Percentiles rank a stretch among this genome's conserved stretches.
These are phyloP conservation scores for Spea bombifrons DNA, from an alignment of 2,113 vertebrate genomes.

Conservation along the genomic window DNA sequence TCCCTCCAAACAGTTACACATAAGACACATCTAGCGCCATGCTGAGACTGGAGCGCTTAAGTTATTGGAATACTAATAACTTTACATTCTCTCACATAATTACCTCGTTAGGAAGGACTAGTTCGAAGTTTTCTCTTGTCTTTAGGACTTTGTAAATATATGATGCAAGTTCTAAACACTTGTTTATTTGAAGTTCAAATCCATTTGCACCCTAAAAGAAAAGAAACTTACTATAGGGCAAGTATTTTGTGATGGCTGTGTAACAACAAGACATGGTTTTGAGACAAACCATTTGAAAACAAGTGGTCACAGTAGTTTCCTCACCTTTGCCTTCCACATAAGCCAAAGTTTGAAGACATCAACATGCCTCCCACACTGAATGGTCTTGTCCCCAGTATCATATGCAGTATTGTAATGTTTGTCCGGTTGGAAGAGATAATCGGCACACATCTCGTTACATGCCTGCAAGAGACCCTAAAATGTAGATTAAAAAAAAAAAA, in stretches of 20 bases:
- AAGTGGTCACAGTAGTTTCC: neutral
- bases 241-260: too few species aligned
- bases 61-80: too few species aligned
- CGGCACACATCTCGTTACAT: conserved; percentile 61
- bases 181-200: conserved; percentile 66
- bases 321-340: conserved; percentile 71
- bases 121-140: conserved; percentile 63
- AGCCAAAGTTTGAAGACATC: conserved; percentile 69
- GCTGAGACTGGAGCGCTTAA: too few species aligned
- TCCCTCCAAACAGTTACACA: too few species aligned
- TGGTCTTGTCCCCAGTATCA: conserved; percentile 65
- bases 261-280: too few species aligned
- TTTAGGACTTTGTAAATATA: conserved; percentile 65
- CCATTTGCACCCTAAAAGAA: conserved; percentile 57
- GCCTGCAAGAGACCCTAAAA: conserved; percentile 60
- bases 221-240: too few species aligned
- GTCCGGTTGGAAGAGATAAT: conserved; percentile 70
- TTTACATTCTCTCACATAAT: neutral
- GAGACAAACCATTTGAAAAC: too few species aligned
- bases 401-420: conserved; percentile 63
- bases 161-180: conserved; percentile 66
- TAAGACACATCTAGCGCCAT: too few species aligned
- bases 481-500: neutral
- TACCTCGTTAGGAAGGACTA: conserved; percentile 59
- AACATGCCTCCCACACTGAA: conserved; percentile 64